Conservation (phyloP, 1,140 invertebrate genomes). For the Gryon sp. region DNA sequence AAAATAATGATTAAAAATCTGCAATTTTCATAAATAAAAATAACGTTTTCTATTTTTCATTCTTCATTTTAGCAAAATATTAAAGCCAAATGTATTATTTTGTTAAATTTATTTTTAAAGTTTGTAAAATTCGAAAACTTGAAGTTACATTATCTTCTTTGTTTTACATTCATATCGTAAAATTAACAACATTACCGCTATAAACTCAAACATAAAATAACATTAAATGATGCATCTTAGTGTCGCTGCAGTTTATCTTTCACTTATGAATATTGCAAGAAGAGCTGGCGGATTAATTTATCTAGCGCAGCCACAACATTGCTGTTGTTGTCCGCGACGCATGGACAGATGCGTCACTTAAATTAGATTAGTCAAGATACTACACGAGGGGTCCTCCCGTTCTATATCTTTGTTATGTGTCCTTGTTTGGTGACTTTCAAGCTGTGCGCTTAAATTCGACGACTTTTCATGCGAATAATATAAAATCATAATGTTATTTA, state of each 20-base stretch:
- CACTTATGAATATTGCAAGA: constrained; percentile 42
- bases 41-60: no score
- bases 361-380: constrained; percentile 61
- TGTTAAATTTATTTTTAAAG: no score
- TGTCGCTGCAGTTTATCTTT: constrained; percentile 12
- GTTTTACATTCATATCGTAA: no score
- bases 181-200: constrained; percentile 27
- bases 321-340: constrained; percentile 15
- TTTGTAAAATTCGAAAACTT: no score
- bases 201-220: constrained; percentile 28
- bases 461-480: constrained; percentile 19
- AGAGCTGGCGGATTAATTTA: constrained; percentile 43
- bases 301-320: constrained; percentile 40
- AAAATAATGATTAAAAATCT: no score
- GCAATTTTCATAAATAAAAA: no score
- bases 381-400: constrained; percentile 26
- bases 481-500: constrained; percentile 34
- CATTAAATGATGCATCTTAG: constrained; percentile 19
- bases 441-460: background rate
- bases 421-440: constrained; percentile 19
- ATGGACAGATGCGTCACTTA: constrained; percentile 53
- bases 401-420: background rate
- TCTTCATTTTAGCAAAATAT: no score
- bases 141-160: no score
- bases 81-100: no score